These are phyloP conservation scores for Rhopalosiphum nymphaeae DNA, from an alignment of 2,888 invertebrate genomes.

Conservation along the genomic window DNA sequence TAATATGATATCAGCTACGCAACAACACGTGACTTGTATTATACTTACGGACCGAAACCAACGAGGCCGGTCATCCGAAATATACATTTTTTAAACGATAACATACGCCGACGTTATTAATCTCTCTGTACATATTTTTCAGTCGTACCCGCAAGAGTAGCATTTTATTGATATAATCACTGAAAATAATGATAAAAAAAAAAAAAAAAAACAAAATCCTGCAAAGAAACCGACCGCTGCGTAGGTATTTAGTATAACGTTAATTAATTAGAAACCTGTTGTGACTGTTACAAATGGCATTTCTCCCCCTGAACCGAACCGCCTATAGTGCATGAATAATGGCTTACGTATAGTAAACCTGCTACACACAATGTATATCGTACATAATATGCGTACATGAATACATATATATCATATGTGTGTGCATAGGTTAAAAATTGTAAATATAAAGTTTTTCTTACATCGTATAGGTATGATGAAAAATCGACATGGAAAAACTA, in stretches of 20 bases:
- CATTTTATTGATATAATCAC: slow-evolving; percentile 44
- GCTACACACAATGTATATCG: neutral
- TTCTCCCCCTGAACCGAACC: slow-evolving; percentile 1
- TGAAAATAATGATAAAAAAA: slow-evolving; percentile 12
- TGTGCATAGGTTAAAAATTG: neutral
- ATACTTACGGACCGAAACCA: neutral
- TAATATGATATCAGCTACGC: neutral
- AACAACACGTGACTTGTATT: neutral
- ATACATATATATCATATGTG: neutral
- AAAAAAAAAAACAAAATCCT: slow-evolving; percentile 8
- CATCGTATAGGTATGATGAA: neutral
- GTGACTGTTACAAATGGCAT: slow-evolving; percentile 50
- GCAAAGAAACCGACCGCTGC: slow-evolving; percentile 44
- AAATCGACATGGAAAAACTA: no score
- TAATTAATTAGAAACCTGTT: slow-evolving; percentile 62
- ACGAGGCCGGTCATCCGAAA: neutral
- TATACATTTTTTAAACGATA: slow-evolving; percentile 8
- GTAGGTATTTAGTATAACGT: slow-evolving; percentile 48
- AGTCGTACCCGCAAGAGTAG: neutral
- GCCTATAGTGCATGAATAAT: slow-evolving; percentile 39
- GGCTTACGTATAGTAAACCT: neutral
- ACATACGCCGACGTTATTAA: slow-evolving; percentile 31
- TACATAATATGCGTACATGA: neutral
- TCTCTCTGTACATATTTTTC: slow-evolving; percentile 29
- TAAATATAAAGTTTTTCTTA: neutral